Conservation (phyloP, 2,113 vertebrate genomes). For the Tonatia bakeri region DNA sequence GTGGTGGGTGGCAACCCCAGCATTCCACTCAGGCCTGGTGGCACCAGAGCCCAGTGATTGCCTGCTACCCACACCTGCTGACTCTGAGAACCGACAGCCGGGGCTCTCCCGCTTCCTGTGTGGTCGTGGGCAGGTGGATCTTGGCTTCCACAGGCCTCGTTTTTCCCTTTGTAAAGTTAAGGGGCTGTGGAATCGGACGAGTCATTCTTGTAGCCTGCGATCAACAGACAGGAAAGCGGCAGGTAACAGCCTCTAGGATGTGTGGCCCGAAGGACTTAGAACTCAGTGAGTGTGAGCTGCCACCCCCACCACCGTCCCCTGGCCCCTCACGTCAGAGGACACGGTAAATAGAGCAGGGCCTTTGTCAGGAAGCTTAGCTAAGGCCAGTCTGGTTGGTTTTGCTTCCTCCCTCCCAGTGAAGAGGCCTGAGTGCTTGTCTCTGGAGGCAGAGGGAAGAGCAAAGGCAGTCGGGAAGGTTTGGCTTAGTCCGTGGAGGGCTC, state of each 20-base stretch:
- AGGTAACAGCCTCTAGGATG: neutral
- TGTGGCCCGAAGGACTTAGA: neutral
- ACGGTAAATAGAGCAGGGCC: neutral
- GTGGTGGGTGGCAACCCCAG: neutral
- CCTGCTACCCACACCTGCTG: neutral
- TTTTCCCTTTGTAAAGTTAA: neutral
- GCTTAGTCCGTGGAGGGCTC: neutral
- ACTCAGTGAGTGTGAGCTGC: neutral
- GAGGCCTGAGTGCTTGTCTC: neutral
- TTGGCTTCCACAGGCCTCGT: neutral
- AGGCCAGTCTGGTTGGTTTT: neutral
- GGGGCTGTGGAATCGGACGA: neutral
- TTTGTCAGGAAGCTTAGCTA: neutral
- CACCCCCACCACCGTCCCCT: accelerated
- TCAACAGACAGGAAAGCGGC: neutral
- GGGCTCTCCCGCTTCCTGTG: neutral
- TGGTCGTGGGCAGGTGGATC: neutral
- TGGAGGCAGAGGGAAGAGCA: neutral
- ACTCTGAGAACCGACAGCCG: neutral
- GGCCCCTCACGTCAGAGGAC: neutral
- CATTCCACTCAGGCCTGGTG: neutral
- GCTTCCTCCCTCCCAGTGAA: neutral
- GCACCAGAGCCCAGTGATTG: neutral
- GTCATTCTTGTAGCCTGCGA: neutral
- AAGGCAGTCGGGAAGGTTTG: neutral